These are phyloP conservation scores for Motacilla alba DNA, from an alignment of 2,113 vertebrate genomes.

Conservation along the genomic window DNA sequence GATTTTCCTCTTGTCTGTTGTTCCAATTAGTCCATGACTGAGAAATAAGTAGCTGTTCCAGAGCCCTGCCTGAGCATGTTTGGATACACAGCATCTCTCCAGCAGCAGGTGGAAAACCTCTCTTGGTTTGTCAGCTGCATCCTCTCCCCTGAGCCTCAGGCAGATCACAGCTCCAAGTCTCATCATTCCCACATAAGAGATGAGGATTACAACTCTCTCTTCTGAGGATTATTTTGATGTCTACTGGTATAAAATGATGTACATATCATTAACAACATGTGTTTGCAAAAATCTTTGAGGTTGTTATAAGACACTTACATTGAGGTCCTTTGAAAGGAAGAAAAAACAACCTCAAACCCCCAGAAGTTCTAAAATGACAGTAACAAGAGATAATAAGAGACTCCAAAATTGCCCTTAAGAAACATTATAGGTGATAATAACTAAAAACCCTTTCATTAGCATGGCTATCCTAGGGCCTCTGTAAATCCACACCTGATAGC, in stretches of 20 bases:
- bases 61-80: not conserved
- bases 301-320: not conserved
- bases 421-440: not conserved
- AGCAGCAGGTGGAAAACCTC: constrained; percentile 10
- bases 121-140: not conserved
- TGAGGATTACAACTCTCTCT: not conserved
- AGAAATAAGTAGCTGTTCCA: not conserved
- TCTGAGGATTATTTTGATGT: not conserved
- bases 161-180: not conserved
- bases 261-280: not conserved
- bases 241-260: not conserved
- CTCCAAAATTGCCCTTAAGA: not conserved
- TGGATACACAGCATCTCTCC: not conserved
- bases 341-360: not conserved
- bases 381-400: not conserved
- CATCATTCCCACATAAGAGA: not conserved
- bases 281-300: not conserved
- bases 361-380: not conserved
- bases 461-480: not conserved
- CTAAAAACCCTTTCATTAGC: not conserved
- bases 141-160: not conserved
- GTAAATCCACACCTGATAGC: not conserved
- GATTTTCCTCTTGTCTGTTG: not conserved
- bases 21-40: not conserved
- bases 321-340: not conserved